Conservation (phyloP, 2,113 vertebrate genomes). For the Tupaia chinensis region DNA sequence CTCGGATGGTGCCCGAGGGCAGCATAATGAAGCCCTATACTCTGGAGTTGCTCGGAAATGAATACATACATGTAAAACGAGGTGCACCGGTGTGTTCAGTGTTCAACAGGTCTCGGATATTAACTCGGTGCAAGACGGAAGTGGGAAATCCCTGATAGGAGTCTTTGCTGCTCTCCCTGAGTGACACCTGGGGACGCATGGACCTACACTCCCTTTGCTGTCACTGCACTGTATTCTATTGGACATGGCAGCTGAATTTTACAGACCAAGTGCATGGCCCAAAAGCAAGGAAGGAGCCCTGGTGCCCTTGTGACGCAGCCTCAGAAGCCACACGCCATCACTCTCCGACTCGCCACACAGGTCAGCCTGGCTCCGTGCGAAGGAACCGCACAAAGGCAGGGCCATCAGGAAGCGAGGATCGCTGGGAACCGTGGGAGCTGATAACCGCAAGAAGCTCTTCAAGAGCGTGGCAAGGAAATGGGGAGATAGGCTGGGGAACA, state of each 20-base stretch:
- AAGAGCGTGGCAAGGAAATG: neutral
- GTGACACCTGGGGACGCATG: neutral
- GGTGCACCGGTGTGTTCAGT: neutral
- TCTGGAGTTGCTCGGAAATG: neutral
- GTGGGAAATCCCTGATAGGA: neutral
- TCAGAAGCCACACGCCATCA: neutral
- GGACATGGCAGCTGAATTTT: neutral
- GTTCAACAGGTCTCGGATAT: neutral
- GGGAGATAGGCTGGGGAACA: neutral
- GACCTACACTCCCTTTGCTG: neutral
- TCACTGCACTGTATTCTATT: neutral
- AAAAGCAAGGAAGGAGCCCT: rapidly evolving
- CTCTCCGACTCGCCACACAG: neutral
- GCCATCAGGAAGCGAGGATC: neutral
- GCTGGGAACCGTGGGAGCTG: rapidly evolving
- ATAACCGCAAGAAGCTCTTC: neutral
- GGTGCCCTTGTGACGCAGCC: rapidly evolving
- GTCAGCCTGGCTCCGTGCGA: neutral
- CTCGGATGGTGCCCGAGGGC: neutral
- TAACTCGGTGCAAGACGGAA: neutral
- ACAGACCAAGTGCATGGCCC: too few species aligned
- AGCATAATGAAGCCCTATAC: neutral
- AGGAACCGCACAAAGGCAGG: rapidly evolving
- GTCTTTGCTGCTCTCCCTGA: neutral
- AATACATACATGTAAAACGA: neutral